Base-by-base conservation (phyloP, 2,797 vertebrate species). In the Alcedo atthis region DNA sequence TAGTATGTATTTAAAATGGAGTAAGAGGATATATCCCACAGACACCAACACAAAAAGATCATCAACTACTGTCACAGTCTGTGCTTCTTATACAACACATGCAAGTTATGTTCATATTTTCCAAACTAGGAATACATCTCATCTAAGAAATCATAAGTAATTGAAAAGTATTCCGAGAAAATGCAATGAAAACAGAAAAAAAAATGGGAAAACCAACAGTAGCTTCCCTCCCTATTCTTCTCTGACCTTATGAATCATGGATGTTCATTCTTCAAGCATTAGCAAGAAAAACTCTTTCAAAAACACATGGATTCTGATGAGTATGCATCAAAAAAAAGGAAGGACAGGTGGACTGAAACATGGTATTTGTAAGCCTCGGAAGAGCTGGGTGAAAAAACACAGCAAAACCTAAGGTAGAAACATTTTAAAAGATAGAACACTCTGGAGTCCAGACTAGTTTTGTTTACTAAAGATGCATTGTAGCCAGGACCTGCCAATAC, bases 1-100 rank as follows among this genome's bases (percentile, higher is more conserved):
- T 7, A 26, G 22, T 4, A 30, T 3, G 0, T 20, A 43, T 33
- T 43, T 58, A 51, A 45, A 66, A 30, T 0, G 37, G 37, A 3
- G 18, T 42, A 45, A 57, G 8, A 70, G 46, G 22, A 48, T 48
- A 48, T 48, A 48, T 48, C 46, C 22, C 46, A 25, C 46, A 48
- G 30, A 14, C 15, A 42, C 10, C 30, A 48, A 25, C 10, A 37
- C 6, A 48, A 46, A 58, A 40, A 53, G 30, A 20, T 25, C 9
- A 59, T 32, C 63, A 42, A 5, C 15, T 42, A 8, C 6, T 6
- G 19, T 76, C 40, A 59, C 25, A 48, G 18, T 15, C 53, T 46
- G 10, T 42, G 6, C 30, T 81, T 28, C 25, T 64, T 40, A 18
- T 5, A 53, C 6, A 46, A 35, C 13, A 30, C 3, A 26, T 53